Percentiles rank a stretch among this genome's conserved stretches.
phyloP scores from a whole-genome alignment of 2,797 vertebrate species.

The Rhabdophis nuchalis region DNA sequence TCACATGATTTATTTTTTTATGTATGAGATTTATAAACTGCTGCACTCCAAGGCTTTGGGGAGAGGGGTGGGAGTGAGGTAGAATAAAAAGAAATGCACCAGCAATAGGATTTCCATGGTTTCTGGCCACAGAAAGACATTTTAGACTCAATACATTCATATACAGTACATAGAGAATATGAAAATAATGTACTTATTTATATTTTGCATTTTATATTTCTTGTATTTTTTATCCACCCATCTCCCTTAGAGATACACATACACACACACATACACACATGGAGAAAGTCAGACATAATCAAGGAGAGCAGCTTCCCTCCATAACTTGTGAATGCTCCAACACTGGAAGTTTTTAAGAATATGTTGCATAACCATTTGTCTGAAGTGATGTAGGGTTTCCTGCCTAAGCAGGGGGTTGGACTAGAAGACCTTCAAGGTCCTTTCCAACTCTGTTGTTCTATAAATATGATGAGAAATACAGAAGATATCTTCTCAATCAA shows the following conservation, averaged over 20 bases:
- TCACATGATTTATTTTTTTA: slow-evolving; percentile 32
- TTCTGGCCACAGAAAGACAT: not conserved
- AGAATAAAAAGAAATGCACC: not conserved
- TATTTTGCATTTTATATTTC: not conserved
- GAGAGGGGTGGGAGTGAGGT: not conserved
- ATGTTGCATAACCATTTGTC: no score
- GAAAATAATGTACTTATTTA: not conserved
- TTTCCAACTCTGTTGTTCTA: no score
- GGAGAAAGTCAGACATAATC: not conserved
- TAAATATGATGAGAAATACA: not conserved
- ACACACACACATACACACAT: not conserved
- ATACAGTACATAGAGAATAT: not conserved
- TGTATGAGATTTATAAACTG: not conserved
- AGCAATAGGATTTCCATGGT: not conserved
- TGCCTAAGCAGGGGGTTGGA: no score
- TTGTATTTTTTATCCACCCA: not conserved
- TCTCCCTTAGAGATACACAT: not conserved
- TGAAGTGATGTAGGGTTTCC: no score
- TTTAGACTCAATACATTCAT: not conserved
- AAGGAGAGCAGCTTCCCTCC: no score
- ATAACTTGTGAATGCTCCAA: no score
- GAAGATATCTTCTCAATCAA: not conserved
- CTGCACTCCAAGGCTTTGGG: not conserved
- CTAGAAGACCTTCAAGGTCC: no score
- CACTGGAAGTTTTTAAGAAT: no score